Evolutionary conservation across 1,140 invertebrate species (phyloP).

Genomic region (Anoplolepis gracilipes): DNA sequence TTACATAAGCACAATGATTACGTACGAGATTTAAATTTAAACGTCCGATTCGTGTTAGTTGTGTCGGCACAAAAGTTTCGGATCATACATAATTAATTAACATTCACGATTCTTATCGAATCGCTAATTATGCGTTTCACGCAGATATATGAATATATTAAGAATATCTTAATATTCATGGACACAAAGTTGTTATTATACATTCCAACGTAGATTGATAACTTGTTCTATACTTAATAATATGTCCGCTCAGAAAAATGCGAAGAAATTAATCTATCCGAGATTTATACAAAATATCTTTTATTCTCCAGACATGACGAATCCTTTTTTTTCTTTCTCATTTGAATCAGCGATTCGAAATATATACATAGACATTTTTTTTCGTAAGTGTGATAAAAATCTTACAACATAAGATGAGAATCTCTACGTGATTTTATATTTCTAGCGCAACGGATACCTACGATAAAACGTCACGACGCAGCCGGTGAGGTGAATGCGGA

Average conservation of each 20-base stretch:
- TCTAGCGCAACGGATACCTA: neutral
- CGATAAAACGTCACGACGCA: neutral
- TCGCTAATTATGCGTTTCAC: conserved; percentile 8
- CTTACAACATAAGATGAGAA: neutral
- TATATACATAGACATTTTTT: neutral
- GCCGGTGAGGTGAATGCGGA: neutral
- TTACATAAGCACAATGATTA: neutral
- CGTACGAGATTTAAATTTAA: conserved; percentile 38
- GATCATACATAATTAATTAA: conserved; percentile 56
- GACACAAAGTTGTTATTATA: conserved; percentile 5
- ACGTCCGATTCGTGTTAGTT: neutral
- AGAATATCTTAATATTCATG: neutral
- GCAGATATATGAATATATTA: conserved; percentile 37
- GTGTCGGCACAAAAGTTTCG: conserved; percentile 51
- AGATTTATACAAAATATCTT: neutral
- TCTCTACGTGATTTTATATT: conserved; percentile 2
- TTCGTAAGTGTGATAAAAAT: neutral
- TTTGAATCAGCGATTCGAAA: neutral
- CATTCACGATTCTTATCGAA: conserved; percentile 19
- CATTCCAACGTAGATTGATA: conserved; percentile 34
- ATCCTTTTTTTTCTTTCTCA: too few species aligned
- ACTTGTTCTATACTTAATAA: conserved; percentile 33
- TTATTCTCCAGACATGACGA: neutral
- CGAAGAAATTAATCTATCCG: neutral
- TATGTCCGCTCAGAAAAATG: conserved; percentile 1